These are phyloP conservation scores for Dicycla oo DNA, from an alignment of 2,888 invertebrate genomes.

Conservation along the genomic window DNA sequence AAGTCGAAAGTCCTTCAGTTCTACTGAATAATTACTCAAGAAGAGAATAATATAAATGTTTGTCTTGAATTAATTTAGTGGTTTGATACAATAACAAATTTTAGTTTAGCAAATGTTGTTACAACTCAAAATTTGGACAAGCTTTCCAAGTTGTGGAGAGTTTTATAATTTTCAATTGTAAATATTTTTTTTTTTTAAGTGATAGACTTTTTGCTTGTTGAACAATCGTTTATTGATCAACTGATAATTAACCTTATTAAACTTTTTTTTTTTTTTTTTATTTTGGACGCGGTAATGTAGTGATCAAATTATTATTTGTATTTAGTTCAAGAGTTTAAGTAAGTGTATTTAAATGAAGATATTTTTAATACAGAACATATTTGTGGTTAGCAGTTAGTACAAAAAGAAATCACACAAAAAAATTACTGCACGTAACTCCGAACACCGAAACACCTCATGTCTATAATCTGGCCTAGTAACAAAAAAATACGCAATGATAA, in stretches of 20 bases:
- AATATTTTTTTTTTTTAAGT: background rate
- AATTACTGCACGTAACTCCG: conserved; percentile 10
- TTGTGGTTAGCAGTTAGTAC: too few relatives aligned
- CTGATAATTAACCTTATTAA: background rate
- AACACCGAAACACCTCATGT: conserved; percentile 18
- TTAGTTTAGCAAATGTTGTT: conserved; percentile 29
- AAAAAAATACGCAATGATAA: conserved; percentile 58
- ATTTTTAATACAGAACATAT: too few relatives aligned
- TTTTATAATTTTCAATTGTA: background rate
- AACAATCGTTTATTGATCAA: background rate
- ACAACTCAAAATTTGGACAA: conserved; percentile 22
- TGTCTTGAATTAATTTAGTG: conserved; percentile 37
- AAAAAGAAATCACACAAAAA: too few relatives aligned
- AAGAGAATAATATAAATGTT: conserved; percentile 35
- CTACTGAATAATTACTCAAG: conserved; percentile 29
- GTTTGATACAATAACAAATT: conserved; percentile 38
- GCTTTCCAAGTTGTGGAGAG: background rate
- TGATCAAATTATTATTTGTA: too few relatives aligned
- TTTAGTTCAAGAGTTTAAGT: too few relatives aligned
- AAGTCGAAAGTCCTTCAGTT: conserved; percentile 19
- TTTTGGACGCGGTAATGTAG: accelerated
- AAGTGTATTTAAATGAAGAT: too few relatives aligned
- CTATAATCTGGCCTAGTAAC: conserved; percentile 34
- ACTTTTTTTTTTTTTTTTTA: background rate
- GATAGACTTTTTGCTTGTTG: background rate